phyloP scores from a whole-genome alignment of 2,797 vertebrate genomes.

The Dendrocincla fuliginosa region DNA sequence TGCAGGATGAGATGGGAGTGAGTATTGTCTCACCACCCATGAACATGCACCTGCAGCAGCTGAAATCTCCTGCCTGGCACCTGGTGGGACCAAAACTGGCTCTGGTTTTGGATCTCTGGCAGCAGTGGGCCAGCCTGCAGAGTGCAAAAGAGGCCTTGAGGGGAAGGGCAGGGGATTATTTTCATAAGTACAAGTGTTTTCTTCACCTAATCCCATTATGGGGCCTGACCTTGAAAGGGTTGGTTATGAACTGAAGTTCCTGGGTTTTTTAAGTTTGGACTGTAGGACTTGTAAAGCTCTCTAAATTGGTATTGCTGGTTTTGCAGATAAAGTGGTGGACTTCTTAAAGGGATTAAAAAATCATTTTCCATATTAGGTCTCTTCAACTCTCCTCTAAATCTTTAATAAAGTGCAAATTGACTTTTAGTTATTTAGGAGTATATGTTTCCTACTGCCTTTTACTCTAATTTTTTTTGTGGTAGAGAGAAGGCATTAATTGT shows the following conservation, averaged over 20 bases:
- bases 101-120: not conserved
- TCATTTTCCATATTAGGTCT: not conserved
- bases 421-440: not conserved
- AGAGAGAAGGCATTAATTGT: conserved; percentile 8
- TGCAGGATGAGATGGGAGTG: not conserved
- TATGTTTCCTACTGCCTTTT: not conserved
- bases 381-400: not conserved
- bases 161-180: not conserved
- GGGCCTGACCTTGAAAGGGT: not conserved
- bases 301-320: not conserved
- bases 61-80: not conserved
- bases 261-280: not conserved
- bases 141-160: not conserved
- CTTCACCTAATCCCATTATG: not conserved
- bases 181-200: not conserved
- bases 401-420: conserved; percentile 18
- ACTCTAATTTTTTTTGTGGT: conserved; percentile 10
- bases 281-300: not conserved
- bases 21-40: not conserved
- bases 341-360: conserved; percentile 25
- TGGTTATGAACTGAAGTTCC: not conserved
- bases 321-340: not conserved
- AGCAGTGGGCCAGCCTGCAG: not conserved
- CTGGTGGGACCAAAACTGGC: not conserved
- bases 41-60: rapidly evolving